phyloP scores from a whole-genome alignment of 2,888 invertebrate genomes.

The Amblyjoppa fuscipennis region DNA sequence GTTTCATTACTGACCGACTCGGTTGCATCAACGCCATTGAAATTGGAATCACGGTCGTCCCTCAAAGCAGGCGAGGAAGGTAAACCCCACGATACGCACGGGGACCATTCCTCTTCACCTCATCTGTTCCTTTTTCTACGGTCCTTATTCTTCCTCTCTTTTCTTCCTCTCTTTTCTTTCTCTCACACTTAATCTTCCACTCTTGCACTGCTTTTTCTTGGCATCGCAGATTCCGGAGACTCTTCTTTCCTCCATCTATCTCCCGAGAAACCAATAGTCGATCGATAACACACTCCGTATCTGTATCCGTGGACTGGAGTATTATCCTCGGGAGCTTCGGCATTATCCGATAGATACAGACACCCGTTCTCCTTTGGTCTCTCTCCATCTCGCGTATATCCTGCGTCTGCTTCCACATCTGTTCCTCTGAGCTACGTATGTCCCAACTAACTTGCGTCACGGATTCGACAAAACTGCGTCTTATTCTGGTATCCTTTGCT shows the following conservation, averaged over 20 bases:
- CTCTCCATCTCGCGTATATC: neutral
- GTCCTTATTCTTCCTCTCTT: constrained; percentile 28
- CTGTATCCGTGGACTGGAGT: constrained; percentile 46
- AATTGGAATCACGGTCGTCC: neutral
- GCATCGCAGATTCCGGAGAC: constrained; percentile 4
- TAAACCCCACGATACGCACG: constrained; percentile 1
- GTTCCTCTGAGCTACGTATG: constrained; percentile 43
- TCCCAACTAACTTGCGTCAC: constrained; percentile 51
- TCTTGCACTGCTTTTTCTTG: constrained; percentile 46
- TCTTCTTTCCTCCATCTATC: constrained; percentile 46
- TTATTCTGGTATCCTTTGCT: constrained; percentile 20
- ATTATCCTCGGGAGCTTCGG: constrained; percentile 58
- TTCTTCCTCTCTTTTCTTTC: neutral
- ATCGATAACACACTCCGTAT: constrained; percentile 61
- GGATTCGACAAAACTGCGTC: constrained; percentile 24
- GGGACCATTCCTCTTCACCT: constrained; percentile 19
- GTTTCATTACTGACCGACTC: neutral
- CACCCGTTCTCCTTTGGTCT: constrained; percentile 21
- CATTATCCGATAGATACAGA: constrained; percentile 58
- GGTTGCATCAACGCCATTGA: neutral
- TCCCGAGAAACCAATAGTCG: constrained; percentile 60
- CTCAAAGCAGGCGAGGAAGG: neutral
- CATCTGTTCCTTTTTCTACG: constrained; percentile 49
- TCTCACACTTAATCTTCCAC: constrained; percentile 25
- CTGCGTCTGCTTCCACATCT: constrained; percentile 38